These are phyloP conservation scores for Petrocephalus sullivani DNA, from an alignment of 2,797 vertebrate genomes.

Conservation along the genomic window DNA sequence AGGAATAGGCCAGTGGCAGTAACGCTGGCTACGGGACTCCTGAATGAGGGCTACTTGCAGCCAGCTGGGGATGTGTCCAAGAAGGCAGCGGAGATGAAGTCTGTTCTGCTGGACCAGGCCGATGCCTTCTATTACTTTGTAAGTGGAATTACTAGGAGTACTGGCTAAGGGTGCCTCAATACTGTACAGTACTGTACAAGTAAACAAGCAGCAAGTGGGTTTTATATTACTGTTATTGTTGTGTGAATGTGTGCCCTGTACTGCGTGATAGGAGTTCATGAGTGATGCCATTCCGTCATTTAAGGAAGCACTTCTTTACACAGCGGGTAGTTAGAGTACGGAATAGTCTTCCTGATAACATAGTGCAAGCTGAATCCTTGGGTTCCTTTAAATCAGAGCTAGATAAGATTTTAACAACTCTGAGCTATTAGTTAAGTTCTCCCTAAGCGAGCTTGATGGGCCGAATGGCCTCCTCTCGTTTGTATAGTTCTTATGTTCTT, in stretches of 20 bases:
- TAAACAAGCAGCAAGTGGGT: no score
- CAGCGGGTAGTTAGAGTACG: no score
- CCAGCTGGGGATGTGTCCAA: constrained; percentile 82
- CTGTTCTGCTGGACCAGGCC: constrained; percentile 71
- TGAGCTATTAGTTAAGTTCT: no score
- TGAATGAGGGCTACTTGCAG: constrained; percentile 87
- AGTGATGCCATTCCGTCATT: not conserved
- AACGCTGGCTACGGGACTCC: constrained; percentile 77
- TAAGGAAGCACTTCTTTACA: no score
- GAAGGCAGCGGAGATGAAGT: constrained; percentile 57
- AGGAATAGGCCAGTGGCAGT: constrained; percentile 80
- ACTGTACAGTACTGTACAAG: not conserved
- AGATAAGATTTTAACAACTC: no score
- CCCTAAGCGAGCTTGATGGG: no score
- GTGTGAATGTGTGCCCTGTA: not conserved
- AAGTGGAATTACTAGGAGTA: constrained; percentile 45
- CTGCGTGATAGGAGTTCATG: not conserved
- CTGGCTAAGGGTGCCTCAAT: not conserved
- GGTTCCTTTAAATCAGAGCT: no score
- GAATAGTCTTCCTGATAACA: no score
- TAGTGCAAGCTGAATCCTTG: no score
- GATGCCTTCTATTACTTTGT: constrained; percentile 94
- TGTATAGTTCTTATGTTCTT: no score
- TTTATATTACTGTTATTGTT: not conserved
- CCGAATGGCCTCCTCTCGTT: no score